phyloP scores from a whole-genome alignment of 2,888 invertebrate species.

The Pecten maximus region DNA sequence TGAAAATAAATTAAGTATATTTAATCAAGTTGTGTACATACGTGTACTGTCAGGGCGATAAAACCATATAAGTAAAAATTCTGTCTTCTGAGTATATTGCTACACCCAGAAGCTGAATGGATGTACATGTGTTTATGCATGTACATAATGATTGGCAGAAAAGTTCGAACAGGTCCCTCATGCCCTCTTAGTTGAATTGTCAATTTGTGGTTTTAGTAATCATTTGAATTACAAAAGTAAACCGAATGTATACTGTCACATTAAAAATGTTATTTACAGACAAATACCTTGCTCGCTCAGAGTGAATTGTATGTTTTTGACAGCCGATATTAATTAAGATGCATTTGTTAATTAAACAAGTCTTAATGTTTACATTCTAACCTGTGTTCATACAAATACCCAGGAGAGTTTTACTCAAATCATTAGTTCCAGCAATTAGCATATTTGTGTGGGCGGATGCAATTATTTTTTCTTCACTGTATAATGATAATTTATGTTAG shows the following conservation, averaged over 20 bases:
- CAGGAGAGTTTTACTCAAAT: not conserved
- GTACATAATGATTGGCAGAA: too few relatives aligned
- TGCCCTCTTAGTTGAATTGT: too few relatives aligned
- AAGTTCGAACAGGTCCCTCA: too few relatives aligned
- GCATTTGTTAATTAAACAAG: not conserved
- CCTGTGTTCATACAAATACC: not conserved
- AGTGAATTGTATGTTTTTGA: not conserved
- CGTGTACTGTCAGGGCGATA: too few relatives aligned
- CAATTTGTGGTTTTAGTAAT: too few relatives aligned
- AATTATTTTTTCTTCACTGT: not conserved
- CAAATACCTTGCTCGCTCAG: not conserved
- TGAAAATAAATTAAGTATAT: too few relatives aligned
- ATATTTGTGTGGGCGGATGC: constrained; percentile 26
- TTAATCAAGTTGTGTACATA: too few relatives aligned
- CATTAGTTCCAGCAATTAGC: not conserved
- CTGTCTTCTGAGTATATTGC: too few relatives aligned
- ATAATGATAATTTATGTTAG: not conserved
- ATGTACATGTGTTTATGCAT: too few relatives aligned
- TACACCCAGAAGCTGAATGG: too few relatives aligned
- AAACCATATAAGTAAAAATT: too few relatives aligned
- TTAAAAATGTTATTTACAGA: not conserved
- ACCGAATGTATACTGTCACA: not conserved
- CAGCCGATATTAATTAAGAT: not conserved
- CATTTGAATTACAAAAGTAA: not conserved
- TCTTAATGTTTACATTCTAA: not conserved